These are phyloP conservation scores for Vireo altiloquus DNA, from an alignment of 2,113 vertebrate species.

Conservation along the genomic window DNA sequence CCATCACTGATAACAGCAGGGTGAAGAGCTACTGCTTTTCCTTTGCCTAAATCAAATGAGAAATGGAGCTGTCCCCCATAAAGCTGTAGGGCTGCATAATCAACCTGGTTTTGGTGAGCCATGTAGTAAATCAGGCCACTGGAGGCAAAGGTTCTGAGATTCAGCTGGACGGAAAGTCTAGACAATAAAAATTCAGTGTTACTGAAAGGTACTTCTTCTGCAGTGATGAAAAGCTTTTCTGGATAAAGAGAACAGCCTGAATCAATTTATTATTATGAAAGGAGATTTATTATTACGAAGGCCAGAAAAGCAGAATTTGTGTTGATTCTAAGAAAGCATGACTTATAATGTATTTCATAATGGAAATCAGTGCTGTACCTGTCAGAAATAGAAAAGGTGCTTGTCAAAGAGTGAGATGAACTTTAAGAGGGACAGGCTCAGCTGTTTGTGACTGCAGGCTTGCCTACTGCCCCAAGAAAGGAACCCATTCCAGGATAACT, in stretches of 20 bases:
- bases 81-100: conserved; percentile 84
- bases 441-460: not conserved
- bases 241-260: not conserved
- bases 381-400: not conserved
- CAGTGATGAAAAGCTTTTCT: not conserved
- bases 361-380: not conserved
- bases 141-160: conserved; percentile 79
- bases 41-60: conserved; percentile 88
- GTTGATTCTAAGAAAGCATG: not conserved
- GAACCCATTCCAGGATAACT: not conserved
- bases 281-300: not conserved
- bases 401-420: not conserved
- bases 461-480: not conserved
- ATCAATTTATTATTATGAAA: not conserved
- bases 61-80: conserved; percentile 76
- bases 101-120: conserved; percentile 85
- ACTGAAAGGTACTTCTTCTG: not conserved
- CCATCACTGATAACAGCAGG: conserved; percentile 79
- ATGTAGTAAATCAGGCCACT: conserved; percentile 85
- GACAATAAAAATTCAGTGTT: conserved; percentile 8
- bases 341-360: not conserved
- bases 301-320: not conserved
- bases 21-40: conserved; percentile 77
- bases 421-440: not conserved
- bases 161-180: conserved; percentile 83